phyloP scores from a whole-genome alignment of 2,888 invertebrate genomes.

The Pseudoips prasinana region DNA sequence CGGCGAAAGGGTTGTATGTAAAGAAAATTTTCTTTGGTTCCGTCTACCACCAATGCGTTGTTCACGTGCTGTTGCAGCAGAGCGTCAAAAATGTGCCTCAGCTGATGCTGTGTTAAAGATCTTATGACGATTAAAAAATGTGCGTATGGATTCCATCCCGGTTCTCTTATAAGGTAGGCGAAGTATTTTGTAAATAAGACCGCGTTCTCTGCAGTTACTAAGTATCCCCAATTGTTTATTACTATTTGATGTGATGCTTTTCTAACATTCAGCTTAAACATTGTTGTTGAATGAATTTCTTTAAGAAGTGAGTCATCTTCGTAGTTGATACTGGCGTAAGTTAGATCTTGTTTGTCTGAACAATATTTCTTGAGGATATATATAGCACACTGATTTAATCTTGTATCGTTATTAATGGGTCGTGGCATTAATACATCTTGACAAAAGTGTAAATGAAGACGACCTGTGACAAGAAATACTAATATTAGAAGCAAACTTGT shows the following conservation, averaged over 20 bases:
- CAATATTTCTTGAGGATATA: constrained; percentile 15
- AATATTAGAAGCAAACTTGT: too few species aligned
- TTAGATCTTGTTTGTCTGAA: constrained; percentile 4
- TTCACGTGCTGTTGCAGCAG: constrained; percentile 35
- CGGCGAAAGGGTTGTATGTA: constrained; percentile 53
- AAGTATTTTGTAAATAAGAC: constrained; percentile 27
- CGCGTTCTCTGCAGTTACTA: constrained; percentile 30
- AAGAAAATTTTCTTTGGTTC: constrained; percentile 37
- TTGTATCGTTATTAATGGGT: background rate
- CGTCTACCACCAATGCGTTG: constrained; percentile 43
- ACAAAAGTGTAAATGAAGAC: too few species aligned
- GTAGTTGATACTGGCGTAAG: constrained; percentile 11
- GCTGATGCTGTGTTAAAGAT: constrained; percentile 13
- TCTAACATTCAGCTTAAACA: constrained; percentile 5
- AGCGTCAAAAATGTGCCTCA: constrained; percentile 39
- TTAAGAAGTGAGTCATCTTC: constrained; percentile 8
- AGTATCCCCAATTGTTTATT: constrained; percentile 28
- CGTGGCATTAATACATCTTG: background rate
- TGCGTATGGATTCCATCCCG: constrained; percentile 44
- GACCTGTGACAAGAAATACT: background rate
- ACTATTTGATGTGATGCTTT: background rate
- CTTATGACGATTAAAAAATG: constrained; percentile 41
- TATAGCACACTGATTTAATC: constrained; percentile 13
- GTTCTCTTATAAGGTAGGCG: constrained; percentile 27
- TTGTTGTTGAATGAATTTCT: constrained; percentile 9